Evolutionary conservation across 1,140 invertebrate genomes (phyloP), one percentile per base, ranked within the genome.

Genomic region (Drosophila bocki): DNA sequence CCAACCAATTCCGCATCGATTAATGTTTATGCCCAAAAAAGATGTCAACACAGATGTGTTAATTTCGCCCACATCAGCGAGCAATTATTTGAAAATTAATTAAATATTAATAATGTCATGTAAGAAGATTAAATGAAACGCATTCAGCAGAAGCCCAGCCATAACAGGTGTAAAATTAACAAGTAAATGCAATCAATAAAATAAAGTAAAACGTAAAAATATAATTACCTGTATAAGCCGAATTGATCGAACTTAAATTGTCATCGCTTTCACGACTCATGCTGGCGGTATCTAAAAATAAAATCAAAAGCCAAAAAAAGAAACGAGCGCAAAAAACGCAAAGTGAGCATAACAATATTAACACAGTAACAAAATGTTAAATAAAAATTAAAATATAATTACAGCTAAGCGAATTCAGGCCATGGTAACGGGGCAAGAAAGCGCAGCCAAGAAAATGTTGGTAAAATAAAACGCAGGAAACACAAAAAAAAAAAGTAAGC

Each of bases 251-350:
- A 80, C 91, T 92, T 76, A 92, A 90, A 77, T 91, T 92, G 91
- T 92, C 91, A 92, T 92, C 91, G 84, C 91, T 92, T 91, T 92
- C 91, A 92, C 91, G 91, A 91, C 91, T 92, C 91, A 92, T 92
- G 87, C 84, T 92, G 82, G 80, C 85, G 78, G 84, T 80, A 53
- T 92, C 91, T 92, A 88, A 60, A 92, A 92, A 83, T 83, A 79
- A 80, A 80, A 85, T 65, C 50, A 22, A 65, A 84, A 78, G 71
- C 54, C 37, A 59, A 67, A 77, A 60, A 58, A 80, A 47, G 26
- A 64, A 81, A 82, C 75, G 45, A 32, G 60, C 70, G 65, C 50
- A 53, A 26, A 63, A 78, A 68, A 82, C 59, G 58, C 51, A 62
- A 78, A 75, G 37, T 76, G 56, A 68, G 50, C 68, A 72, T 76